phyloP scores from a whole-genome alignment of 2,113 vertebrate genomes.

The Copsychus sechellarum region DNA sequence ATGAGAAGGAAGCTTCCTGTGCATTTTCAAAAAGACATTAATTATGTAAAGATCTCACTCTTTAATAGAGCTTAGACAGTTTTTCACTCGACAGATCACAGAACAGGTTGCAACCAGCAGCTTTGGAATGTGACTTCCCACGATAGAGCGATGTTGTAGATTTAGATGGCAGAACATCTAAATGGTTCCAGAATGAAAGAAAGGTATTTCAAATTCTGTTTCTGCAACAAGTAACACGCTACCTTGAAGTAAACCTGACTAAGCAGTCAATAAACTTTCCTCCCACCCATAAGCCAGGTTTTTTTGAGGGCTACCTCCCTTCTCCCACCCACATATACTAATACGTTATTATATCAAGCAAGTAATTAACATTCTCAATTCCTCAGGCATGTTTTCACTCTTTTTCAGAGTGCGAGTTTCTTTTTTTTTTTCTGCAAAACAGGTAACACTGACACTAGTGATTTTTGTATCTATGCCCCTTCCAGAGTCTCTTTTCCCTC shows the following conservation, averaged over 20 bases:
- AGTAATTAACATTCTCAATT: not conserved
- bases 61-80: not conserved
- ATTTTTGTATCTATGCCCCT: not conserved
- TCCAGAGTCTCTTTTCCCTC: not conserved
- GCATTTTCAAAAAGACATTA: not conserved
- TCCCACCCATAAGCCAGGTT: not conserved
- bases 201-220: not conserved
- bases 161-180: not conserved
- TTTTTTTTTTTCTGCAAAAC: not conserved
- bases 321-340: not conserved
- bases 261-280: not conserved
- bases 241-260: not conserved
- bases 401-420: not conserved
- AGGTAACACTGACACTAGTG: not conserved
- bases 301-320: not conserved
- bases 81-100: not conserved
- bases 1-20: accelerated
- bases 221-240: not conserved
- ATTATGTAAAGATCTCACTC: not conserved
- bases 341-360: not conserved
- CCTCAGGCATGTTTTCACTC: not conserved
- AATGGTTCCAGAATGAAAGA: not conserved
- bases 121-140: not conserved
- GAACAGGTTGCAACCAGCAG: not conserved
- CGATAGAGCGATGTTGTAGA: not conserved